Percentiles rank a stretch among this genome's conserved stretches.
Conservation (phyloP, 2,797 vertebrate species). For the Chiroxiphia lanceolata region DNA sequence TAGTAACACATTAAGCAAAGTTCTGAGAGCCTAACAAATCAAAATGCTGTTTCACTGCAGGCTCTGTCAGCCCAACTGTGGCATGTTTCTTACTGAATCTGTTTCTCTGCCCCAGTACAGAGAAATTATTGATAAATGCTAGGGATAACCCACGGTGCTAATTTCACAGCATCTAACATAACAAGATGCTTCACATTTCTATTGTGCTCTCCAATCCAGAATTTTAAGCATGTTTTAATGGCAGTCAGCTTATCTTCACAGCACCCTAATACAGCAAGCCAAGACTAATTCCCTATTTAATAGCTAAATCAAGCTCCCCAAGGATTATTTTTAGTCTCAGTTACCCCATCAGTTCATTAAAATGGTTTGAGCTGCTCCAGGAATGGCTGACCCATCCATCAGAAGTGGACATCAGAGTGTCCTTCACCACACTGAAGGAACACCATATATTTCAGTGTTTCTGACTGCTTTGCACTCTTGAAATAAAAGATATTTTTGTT, state of each 20-base stretch:
- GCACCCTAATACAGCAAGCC: neutral
- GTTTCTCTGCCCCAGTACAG: neutral
- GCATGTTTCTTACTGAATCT: neutral
- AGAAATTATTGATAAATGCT: neutral
- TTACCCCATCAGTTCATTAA: neutral
- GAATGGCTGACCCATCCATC: neutral
- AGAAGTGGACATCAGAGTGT: neutral
- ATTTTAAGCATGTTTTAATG: neutral
- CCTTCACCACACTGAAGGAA: neutral
- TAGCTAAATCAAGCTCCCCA: neutral
- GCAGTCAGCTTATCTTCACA: neutral
- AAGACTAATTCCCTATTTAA: neutral
- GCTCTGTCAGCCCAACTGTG: neutral
- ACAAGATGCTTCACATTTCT: neutral
- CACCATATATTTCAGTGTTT: neutral
- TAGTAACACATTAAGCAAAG: conserved; percentile 19
- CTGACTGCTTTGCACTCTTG: neutral
- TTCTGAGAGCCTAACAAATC: conserved; percentile 28
- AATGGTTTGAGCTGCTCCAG: neutral
- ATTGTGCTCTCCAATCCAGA: neutral
- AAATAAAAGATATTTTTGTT: neutral
- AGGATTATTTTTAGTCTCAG: neutral
- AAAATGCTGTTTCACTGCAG: neutral
- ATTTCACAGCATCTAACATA: neutral
- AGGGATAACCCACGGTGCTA: neutral